Conservation (phyloP, 1,140 invertebrate species). For the Mycetomoellerius zeteki region DNA sequence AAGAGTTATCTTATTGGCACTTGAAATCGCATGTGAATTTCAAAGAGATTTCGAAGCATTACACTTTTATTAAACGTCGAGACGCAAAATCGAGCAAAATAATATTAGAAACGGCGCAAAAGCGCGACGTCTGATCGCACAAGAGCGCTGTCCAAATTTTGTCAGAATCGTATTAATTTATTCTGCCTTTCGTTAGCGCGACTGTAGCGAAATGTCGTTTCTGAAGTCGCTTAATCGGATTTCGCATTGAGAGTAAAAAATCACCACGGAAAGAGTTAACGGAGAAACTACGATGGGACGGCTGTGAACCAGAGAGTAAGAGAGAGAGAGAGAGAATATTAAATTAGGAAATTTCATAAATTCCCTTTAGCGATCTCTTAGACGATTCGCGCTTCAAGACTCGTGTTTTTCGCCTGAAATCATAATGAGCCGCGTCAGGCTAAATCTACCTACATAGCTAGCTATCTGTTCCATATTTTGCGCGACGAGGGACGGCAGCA, state of each 20-base stretch:
- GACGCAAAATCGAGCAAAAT: conserved; percentile 29
- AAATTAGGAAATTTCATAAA: conserved; percentile 87
- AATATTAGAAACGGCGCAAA: conserved; percentile 14
- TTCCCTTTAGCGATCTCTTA: conserved; percentile 86
- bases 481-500: conserved; percentile 17
- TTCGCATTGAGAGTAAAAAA: conserved; percentile 79
- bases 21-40: conserved; percentile 44
- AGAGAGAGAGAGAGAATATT: conserved; percentile 78
- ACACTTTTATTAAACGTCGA: conserved; percentile 44
- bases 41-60: conserved; percentile 38
- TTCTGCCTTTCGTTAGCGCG: conserved; percentile 57
- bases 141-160: conserved; percentile 46
- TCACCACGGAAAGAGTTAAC: conserved; percentile 79
- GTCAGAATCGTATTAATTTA: conserved; percentile 64
- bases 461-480: conserved; percentile 32
- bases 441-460: conserved; percentile 78
- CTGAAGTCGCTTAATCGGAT: conserved; percentile 71
- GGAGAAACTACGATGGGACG: conserved; percentile 68
- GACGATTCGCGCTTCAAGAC: conserved; percentile 79
- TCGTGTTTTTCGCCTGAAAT: conserved; percentile 85
- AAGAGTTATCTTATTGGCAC: not conserved
- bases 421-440: conserved; percentile 82
- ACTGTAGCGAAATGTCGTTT: conserved; percentile 69
- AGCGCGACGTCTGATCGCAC: conserved; percentile 21
- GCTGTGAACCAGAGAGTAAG: conserved; percentile 78